A percentile compares a stretch with the other conserved stretches of the same genome.
These are phyloP conservation scores for Poeciliopsis prolifica DNA, from an alignment of 2,113 vertebrate species.

Conservation along the genomic window DNA sequence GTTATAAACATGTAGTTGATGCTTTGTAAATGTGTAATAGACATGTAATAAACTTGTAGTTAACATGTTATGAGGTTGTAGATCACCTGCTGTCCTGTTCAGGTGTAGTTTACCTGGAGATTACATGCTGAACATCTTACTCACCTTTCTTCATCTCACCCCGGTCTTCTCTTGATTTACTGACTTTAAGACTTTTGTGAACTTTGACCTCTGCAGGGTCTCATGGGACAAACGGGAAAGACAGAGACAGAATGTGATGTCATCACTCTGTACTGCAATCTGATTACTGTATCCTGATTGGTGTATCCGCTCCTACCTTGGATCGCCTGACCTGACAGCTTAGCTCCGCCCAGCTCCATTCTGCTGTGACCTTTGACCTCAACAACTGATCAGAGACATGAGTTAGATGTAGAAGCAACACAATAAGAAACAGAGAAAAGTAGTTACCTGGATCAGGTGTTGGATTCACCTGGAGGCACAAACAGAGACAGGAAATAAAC, in stretches of 20 bases:
- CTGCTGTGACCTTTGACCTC: slow-evolving; percentile 79
- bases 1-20: too few species aligned
- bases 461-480: slow-evolving; percentile 55
- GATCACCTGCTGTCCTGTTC: too few species aligned
- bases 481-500: slow-evolving; percentile 30
- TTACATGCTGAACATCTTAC: slow-evolving; percentile 34
- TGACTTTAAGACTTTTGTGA: slow-evolving; percentile 44
- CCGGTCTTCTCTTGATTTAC: background rate
- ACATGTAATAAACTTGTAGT: too few species aligned
- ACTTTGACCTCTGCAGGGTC: slow-evolving; percentile 50
- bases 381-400: slow-evolving; percentile 52
- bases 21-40: background rate
- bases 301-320: slow-evolving; percentile 44
- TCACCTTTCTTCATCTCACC: slow-evolving; percentile 75
- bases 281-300: background rate
- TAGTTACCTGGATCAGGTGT: slow-evolving; percentile 58
- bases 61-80: too few species aligned
- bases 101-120: background rate
- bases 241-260: slow-evolving; percentile 19
- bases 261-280: background rate
- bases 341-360: slow-evolving; percentile 67
- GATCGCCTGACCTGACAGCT: slow-evolving; percentile 4
- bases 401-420: background rate
- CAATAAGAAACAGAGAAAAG: slow-evolving; percentile 7
- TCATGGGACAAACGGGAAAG: slow-evolving; percentile 23